These are phyloP conservation scores for Ceryle rudis DNA, from an alignment of 2,797 vertebrate genomes.

Conservation along the genomic window DNA sequence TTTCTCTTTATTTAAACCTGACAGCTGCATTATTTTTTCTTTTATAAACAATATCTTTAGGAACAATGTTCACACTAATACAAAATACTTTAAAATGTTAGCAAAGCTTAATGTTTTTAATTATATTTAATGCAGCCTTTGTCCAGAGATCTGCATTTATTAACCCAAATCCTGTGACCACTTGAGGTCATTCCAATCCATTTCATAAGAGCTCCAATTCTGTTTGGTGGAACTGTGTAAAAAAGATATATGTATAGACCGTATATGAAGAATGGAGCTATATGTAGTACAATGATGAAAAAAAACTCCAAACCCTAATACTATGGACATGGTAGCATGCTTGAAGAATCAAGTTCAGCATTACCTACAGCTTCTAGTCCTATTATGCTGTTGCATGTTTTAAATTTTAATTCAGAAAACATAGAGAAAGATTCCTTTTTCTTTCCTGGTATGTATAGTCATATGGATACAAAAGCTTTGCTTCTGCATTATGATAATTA, in stretches of 20 bases:
- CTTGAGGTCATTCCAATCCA: background rate
- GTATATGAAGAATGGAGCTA: background rate
- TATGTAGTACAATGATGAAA: background rate
- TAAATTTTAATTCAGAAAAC: constrained; percentile 51
- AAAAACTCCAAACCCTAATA: background rate
- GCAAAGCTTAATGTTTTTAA: background rate
- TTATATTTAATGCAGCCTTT: background rate
- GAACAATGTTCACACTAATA: background rate
- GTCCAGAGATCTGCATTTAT: background rate
- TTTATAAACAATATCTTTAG: background rate
- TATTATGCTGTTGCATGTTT: background rate
- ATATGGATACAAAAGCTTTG: constrained; percentile 31
- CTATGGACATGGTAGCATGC: background rate
- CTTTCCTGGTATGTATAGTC: background rate
- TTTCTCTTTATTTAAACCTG: background rate
- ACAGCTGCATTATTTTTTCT: background rate
- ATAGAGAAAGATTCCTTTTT: background rate
- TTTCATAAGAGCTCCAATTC: background rate
- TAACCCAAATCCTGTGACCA: background rate
- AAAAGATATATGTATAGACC: background rate
- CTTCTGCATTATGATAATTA: constrained; percentile 12
- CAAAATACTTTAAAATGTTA: background rate
- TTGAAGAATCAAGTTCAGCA: background rate
- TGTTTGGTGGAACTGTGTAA: background rate
- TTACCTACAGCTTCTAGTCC: constrained; percentile 2